Evolutionary conservation across 2,113 vertebrate genomes (phyloP), one percentile per base, ranked within the genome.

Genomic region (Corydoras sp.): DNA sequence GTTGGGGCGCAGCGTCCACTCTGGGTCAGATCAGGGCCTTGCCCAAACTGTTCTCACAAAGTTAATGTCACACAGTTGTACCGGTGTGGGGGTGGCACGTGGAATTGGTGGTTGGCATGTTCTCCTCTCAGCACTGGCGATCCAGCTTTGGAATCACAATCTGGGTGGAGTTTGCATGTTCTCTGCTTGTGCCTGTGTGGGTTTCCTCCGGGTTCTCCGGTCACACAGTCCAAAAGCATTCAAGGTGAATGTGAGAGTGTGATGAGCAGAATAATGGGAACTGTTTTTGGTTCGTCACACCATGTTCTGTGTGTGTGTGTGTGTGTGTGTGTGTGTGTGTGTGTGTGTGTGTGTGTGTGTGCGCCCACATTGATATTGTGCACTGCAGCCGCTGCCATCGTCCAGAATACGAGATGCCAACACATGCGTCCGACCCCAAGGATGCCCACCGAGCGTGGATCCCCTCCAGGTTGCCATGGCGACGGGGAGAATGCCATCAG

Each of bases 361-460:
- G 12, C 62, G 68, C 55, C 49, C 58, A 10, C 29, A 68, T 68
- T 71, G 72, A n/a, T 58, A n/a, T 58, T 70, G 71, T 63, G 72
- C 71, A 68, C 66, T 79, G 78, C 70, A 78, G 75, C 69, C 66
- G 70, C 66, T 79, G 78, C 70, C 78, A 74, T 70, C 61, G 69
- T 61, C 74, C 65, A 84, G 83, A 81, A 83, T 71, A 24, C 71
- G 77, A 55, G 32, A 43, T 15, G 24, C 65, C 58, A 75, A 80
- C 71, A 74, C 76, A 77, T 12, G 48, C 0, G 30, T 15, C 61
- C 24, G 69, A 68, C 86, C 81, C 59, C 51, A 2, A 82, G 76
- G 83, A 84, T 10, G 4, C 66, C 70, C 62, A 53, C 56, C 64
- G 30, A 56, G 29, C n/a, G 55, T 58, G 29, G 61, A 68, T 58